Evolutionary conservation across 1,140 invertebrate species (phyloP).

Genomic region (Mesaphorura yosii): DNA sequence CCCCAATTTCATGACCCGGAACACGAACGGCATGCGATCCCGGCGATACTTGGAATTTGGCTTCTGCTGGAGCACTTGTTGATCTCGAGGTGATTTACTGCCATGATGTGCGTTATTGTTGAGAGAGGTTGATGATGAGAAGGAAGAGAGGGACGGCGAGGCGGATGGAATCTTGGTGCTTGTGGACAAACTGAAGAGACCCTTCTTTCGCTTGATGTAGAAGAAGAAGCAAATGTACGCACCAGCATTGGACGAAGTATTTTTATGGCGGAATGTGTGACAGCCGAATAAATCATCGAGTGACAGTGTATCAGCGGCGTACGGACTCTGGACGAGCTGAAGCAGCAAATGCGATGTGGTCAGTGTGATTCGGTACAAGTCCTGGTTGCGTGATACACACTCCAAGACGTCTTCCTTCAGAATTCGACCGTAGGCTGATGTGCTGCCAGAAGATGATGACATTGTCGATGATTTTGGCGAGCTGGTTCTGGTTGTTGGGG

Average conservation of each 20-base stretch:
- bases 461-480: too few species aligned
- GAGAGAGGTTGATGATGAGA: too few species aligned
- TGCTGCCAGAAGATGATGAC: too few species aligned
- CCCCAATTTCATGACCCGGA: conserved; percentile 20
- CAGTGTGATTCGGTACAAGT: conserved; percentile 17
- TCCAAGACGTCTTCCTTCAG: conserved; percentile 26
- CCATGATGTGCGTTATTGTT: too few species aligned
- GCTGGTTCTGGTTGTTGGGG: too few species aligned
- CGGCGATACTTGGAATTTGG: conserved; percentile 6
- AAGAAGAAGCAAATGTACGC: conserved; percentile 23
- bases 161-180: too few species aligned
- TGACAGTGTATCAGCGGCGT: conserved; percentile 9
- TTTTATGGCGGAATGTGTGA: conserved; percentile 21
- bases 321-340: conserved; percentile 1
- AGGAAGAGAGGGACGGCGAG: too few species aligned
- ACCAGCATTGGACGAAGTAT: background rate
- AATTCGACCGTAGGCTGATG: too few species aligned
- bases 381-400: conserved; percentile 16
- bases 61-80: too few species aligned
- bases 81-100: too few species aligned
- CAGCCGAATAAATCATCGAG: conserved; percentile 29
- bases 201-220: conserved; percentile 9
- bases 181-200: too few species aligned
- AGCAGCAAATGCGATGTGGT: conserved; percentile 19
- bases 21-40: conserved; percentile 21